These are phyloP conservation scores for Hoplias malabaricus DNA, from an alignment of 2,113 vertebrate genomes.

Conservation along the genomic window DNA sequence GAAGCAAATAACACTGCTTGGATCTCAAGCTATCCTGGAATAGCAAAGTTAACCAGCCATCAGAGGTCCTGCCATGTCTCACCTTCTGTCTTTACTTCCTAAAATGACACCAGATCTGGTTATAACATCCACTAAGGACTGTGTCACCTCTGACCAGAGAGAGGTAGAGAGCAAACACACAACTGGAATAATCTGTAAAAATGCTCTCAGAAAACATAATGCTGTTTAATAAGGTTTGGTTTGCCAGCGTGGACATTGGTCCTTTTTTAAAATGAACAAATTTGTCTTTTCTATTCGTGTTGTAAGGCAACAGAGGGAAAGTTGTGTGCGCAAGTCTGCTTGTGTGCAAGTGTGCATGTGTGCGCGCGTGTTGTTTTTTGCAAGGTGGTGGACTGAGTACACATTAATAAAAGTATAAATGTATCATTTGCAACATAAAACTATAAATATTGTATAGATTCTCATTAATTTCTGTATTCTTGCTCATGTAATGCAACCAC, in stretches of 20 bases:
- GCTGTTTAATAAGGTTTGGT: constrained; percentile 25
- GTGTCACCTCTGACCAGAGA: constrained; percentile 16
- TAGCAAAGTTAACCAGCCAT: constrained; percentile 25
- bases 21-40: constrained; percentile 16
- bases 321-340: constrained; percentile 32
- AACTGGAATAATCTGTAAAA: constrained; percentile 65
- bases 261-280: constrained; percentile 29
- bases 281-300: constrained; percentile 56
- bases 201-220: constrained; percentile 5
- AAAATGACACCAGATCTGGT: constrained; percentile 27
- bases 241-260: constrained; percentile 17
- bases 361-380: constrained; percentile 39
- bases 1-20: not conserved
- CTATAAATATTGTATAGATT: constrained; percentile 82
- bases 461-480: constrained; percentile 75
- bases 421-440: constrained; percentile 73
- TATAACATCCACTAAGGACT: not conserved
- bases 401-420: constrained; percentile 66
- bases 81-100: constrained; percentile 33
- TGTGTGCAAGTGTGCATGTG: constrained; percentile 47
- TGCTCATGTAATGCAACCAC: constrained; percentile 89
- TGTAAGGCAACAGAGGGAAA: constrained; percentile 51
- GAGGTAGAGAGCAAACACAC: constrained; percentile 47
- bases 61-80: constrained; percentile 33
- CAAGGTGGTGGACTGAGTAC: constrained; percentile 61